Conservation (phyloP, 2,113 vertebrate genomes). For the Bos javanicus region DNA sequence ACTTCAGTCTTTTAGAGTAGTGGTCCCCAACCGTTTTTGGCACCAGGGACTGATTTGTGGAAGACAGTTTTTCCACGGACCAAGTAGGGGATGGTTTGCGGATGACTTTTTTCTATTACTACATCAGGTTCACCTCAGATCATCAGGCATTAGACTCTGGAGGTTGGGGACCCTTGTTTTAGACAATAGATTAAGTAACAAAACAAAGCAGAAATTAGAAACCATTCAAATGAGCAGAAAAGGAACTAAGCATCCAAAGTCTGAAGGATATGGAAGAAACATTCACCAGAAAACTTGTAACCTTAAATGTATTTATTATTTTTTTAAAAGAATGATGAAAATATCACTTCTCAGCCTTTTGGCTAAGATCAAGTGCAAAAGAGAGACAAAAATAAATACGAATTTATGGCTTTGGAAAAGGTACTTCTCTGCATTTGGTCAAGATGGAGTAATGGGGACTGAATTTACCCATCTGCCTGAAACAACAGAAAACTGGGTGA, state of each 20-base stretch:
- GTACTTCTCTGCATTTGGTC: not conserved
- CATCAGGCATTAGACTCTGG: not conserved
- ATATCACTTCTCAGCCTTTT: not conserved
- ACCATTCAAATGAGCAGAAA: not conserved
- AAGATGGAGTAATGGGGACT: not conserved
- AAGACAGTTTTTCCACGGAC: not conserved
- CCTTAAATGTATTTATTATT: not conserved
- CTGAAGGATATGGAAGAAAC: not conserved
- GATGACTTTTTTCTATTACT: not conserved
- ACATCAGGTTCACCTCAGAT: not conserved
- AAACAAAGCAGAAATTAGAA: not conserved
- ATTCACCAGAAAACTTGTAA: not conserved
- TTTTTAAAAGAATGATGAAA: not conserved
- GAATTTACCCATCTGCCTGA: not conserved
- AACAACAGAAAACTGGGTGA: not conserved
- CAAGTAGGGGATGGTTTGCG: not conserved
- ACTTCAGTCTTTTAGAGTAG: not conserved
- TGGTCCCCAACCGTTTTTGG: not conserved
- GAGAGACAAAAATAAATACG: not conserved
- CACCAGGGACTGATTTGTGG: not conserved
- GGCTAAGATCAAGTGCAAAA: not conserved
- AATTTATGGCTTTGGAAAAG: not conserved
- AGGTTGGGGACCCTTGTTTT: not conserved
- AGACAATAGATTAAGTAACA: not conserved
- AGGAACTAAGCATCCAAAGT: not conserved